Evolutionary conservation across 2,797 vertebrate species (phyloP), one percentile per base, ranked within the genome.

Genomic region (Carcharodon carcharias): DNA sequence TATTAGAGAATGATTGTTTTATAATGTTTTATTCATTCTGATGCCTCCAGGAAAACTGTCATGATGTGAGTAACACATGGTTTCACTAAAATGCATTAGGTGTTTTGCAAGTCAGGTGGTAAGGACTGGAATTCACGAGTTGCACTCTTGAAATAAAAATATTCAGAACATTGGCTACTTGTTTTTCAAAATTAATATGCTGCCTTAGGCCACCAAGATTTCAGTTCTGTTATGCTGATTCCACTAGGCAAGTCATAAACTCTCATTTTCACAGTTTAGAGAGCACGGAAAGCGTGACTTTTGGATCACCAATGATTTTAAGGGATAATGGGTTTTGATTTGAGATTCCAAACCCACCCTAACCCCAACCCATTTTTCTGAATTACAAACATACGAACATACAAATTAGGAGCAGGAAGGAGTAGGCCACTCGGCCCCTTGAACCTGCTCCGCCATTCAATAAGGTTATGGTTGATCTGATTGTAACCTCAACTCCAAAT

Each of bases 21-120:
- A 35, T 95, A 95, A 69, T 45, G n/a, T 95, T 95, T 94, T 54
- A 71, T 95, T 95, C 93, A 95, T 69, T 92, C 63, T 50, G 67
- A 95, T 95, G 65, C 93, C 93, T 95, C 21, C 63, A 95, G 65
- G n/a, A 95, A 95, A 95, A 69, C 65, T 71, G 40, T 71, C 23
- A 67, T 31, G 65, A 54, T 95, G 14, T 69, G 93, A 95, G 40
- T 28, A 69, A 50, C 93, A 95, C 93, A 95, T 95, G 61, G 40
- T 95, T 95, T 95, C 40, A 50, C 93, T 71, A 61, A 94, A 94
- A 54, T 67, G 8, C 21, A 67, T 12, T 28, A 31, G 71, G 40
- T 69, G 45, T 67, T 69, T 95, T 95, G 23, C n/a, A 94, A 45
- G 65, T 95, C 93, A 95, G 93, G 40, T 54, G 65, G n/a, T 54